Evolutionary conservation across 2,797 vertebrate genomes (phyloP), one percentile per base, ranked within the genome.

Genomic region (Neostethus bicornis): DNA sequence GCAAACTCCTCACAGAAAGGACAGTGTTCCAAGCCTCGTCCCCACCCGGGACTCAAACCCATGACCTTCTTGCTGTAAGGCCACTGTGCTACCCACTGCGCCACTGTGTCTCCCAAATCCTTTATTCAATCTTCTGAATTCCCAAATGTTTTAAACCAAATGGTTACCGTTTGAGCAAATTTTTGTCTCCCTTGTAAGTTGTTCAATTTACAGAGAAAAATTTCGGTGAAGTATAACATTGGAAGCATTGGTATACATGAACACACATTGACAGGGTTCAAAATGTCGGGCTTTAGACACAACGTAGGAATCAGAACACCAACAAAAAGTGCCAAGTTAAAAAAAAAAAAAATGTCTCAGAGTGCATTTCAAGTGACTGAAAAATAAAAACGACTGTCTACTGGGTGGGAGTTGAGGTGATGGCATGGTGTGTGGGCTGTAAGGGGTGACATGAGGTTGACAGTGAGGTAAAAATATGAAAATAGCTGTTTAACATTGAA

Each of bases 241-340:
- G 66, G 62, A 56, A 47, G 34, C 47, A 56, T 38, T 48, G 46
- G 51, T 52, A 39, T 26, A 55, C 54, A 48, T 42, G 50, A 51
- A 42, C 53, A 77, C 75, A 77, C 58, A 69, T 61, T 57, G 35
- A 38, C 28, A 37, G 51, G 61, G 73, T 66, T 66, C 54, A 55
- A 77, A 60, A 56, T 73, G 67, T 77, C 68, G 70, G 31, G 31
- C 38, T 39, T 52, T 64, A 75, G 59, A 79, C 60, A 66, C 62
- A 60, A 47, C 59, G 75, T 69, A 52, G 70, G 48, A 79, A 77
- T 71, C 42, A 35, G 37, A 37, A 68, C 73, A 55, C 47, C 70
- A 68, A 60, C 70, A 72, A 59, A 59, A 68, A n/a, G 59, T 14
- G 34, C 34, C 21, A 39, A 21, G 60, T 77, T 48, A 31, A 69